Base-by-base conservation (phyloP, 92 coral and sea anemone genomes). In the Desmophyllum pertusum region DNA sequence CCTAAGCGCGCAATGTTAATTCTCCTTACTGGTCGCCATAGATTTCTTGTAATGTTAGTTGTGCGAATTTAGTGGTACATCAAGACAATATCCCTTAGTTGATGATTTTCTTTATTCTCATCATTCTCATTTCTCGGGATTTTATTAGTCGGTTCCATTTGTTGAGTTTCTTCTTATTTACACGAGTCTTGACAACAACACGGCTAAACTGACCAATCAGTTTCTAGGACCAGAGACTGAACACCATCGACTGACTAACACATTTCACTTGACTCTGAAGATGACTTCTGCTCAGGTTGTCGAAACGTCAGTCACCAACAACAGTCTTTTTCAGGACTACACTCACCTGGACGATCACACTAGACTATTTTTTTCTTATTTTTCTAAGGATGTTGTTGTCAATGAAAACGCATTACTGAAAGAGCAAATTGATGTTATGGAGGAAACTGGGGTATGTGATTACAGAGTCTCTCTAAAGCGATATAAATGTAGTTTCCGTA, bases 341-440 rank as follows among this genome's bases (percentile, higher is more conserved):
- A n/a, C n/a, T n/a, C n/a, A n/a, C n/a, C n/a, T n/a, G n/a, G n/a
- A n/a, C n/a, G n/a, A n/a, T n/a, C n/a, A n/a, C n/a, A n/a, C n/a
- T n/a, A n/a, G 6, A 14, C 31, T 31, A 11, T 33, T 59, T 62
- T 40, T 50, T 25, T 13, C 42, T 46, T 23, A 50, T 64, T 35
- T 84, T n/a, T 31, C 45, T 13, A 43, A 81, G 85, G 52, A 68
- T 81, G 43, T 76, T 71, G 73, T 93, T 33, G 67, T 77, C 11
- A 38, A 79, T 13, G 96, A 93, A 89, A 93, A 90, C 80, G 85
- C 82, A 46, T 27, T 75, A 29, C 33, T 88, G 27, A 80, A 85
- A 52, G 80, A 88, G 53, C 81, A 50, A 43, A 76, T 88, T 35
- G 51, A 46, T 51, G 74, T 38, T 45, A 43, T 82, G 35, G 87